Conservation (phyloP, 2,888 invertebrate species). For the Epirrhoe alternata region DNA sequence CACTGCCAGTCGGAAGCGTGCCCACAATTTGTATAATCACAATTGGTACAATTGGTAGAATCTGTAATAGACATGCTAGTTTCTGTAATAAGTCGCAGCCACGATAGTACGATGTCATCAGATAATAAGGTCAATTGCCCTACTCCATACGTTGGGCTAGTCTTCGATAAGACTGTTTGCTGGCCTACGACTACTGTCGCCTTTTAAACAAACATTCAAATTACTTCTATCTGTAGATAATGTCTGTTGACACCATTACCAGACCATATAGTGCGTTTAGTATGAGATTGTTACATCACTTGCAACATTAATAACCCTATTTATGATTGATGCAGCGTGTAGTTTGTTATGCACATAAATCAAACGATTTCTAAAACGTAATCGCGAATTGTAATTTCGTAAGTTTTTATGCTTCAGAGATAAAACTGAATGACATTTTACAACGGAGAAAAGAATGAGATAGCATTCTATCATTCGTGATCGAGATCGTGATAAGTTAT, state of each 20-base stretch:
- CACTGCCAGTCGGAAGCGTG: no score
- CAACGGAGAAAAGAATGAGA: neutral
- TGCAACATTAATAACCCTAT: conserved; percentile 31
- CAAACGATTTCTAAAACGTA: conserved; percentile 40
- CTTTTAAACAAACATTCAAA: conserved; percentile 57
- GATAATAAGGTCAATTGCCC: conserved; percentile 76
- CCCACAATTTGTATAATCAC: no score
- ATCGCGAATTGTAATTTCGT: conserved; percentile 40
- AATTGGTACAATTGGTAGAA: no score
- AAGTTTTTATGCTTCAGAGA: conserved; percentile 34
- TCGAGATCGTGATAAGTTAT: conserved; percentile 4
- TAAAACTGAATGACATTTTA: conserved; percentile 12
- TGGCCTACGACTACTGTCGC: conserved; percentile 50
- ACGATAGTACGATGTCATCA: conserved; percentile 64
- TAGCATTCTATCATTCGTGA: conserved; percentile 13
- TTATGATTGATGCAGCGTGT: conserved; percentile 41
- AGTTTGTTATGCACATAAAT: conserved; percentile 38
- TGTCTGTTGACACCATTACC: conserved; percentile 50
- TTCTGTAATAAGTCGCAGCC: conserved; percentile 46
- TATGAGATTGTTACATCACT: conserved; percentile 32
- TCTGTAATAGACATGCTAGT: neutral
- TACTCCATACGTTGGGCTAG: conserved; percentile 60
- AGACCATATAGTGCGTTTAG: conserved; percentile 26
- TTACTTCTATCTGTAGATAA: conserved; percentile 54
- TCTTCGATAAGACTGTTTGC: conserved; percentile 71